Percentiles rank a stretch among this genome's conserved stretches.
Evolutionary conservation across 2,113 vertebrate species (phyloP).

Genomic region (Xenopus tropicalis): UCB_Xtro_10.0 CM004449.2:64236001-64236500

Average conservation of each 20-base stretch:
- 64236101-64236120: too few species aligned
- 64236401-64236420: slow-evolving; percentile 94
- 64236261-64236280: slow-evolving; percentile 82
- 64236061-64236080: too few species aligned
- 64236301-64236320: slow-evolving; percentile 71
- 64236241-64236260: slow-evolving; percentile 86
- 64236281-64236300: slow-evolving; percentile 69
- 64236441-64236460: slow-evolving; percentile 94
- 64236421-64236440: slow-evolving; percentile 97
- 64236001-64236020: too few species aligned
- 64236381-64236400: slow-evolving; percentile 97
- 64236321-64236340: slow-evolving; percentile 73
- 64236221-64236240: slow-evolving; percentile 97
- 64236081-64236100: too few species aligned
- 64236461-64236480: slow-evolving; percentile 94
- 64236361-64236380: slow-evolving; percentile 89
- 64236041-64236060: too few species aligned
- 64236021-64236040: too few species aligned
- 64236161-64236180: slow-evolving; percentile 61
- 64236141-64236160: background rate
- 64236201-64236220: slow-evolving; percentile 98
- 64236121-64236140: too few species aligned
- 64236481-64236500: slow-evolving; percentile 95
- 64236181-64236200: slow-evolving; percentile 97
- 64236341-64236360: slow-evolving; percentile 70